A percentile compares a stretch with the other conserved stretches of the same genome.
Evolutionary conservation across 1,140 invertebrate species (phyloP).

Genomic region (Philopotamus ludificatus): DNA sequence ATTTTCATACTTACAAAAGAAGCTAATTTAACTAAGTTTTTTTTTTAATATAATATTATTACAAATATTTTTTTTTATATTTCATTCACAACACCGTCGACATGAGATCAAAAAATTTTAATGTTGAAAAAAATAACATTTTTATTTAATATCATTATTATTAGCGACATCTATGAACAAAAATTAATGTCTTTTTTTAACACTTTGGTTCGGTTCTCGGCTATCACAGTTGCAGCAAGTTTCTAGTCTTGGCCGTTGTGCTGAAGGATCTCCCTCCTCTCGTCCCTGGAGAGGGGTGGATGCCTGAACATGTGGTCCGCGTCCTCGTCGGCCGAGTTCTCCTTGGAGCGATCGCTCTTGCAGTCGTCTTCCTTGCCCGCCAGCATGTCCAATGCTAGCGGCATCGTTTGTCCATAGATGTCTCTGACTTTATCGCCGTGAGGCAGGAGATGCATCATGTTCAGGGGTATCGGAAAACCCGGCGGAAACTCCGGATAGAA

Average conservation of each 20-base stretch:
- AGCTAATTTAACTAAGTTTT: constrained; percentile 37
- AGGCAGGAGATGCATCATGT: constrained; percentile 78
- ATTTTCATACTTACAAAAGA: constrained; percentile 39
- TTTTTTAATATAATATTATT: constrained; percentile 22
- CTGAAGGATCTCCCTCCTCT: constrained; percentile 59
- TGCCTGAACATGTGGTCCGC: constrained; percentile 57
- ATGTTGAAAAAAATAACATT: constrained; percentile 1
- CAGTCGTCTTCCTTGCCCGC: constrained; percentile 63
- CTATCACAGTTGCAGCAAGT: constrained; percentile 28
- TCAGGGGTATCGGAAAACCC: constrained; percentile 77
- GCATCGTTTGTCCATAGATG: constrained; percentile 55
- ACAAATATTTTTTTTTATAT: background rate
- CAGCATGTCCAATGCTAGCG: constrained; percentile 54
- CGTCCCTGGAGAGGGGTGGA: constrained; percentile 56
- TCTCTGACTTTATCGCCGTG: constrained; percentile 70
- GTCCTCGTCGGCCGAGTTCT: constrained; percentile 64
- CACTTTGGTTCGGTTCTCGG: constrained; percentile 37
- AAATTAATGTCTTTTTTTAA: constrained; percentile 5
- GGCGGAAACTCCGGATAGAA: constrained; percentile 79
- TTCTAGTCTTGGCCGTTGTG: constrained; percentile 66
- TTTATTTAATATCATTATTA: background rate
- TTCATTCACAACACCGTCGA: constrained; percentile 35
- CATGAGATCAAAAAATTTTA: constrained; percentile 36
- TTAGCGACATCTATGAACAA: constrained; percentile 22
- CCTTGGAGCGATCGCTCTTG: constrained; percentile 63